Base-by-base conservation (phyloP, 2,113 vertebrate genomes). In the Oophaga pumilio region DNA sequence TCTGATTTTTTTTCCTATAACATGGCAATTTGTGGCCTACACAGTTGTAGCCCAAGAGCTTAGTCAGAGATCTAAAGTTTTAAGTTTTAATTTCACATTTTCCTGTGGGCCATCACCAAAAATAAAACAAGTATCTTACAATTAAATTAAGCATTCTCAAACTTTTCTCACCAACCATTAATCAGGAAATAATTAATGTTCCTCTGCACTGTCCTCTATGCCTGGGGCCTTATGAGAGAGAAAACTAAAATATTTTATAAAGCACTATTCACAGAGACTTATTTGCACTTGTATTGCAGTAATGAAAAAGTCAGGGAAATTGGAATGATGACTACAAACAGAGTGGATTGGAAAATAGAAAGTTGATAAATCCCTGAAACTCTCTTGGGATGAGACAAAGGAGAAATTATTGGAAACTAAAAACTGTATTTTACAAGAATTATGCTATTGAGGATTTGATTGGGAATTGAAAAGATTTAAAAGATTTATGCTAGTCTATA, bases 121-220 rank as follows among this genome's bases (percentile, higher is more conserved):
- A 43, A 62, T 59, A 62, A 82, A 82, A 82, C 59, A 82, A 64
- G 59, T n/a, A 2, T 14, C 20, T 82, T 50, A 64, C 26, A 80
- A 66, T 82, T 82, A 68, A 83, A 71, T 83, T 69, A 83, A 68
- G 33, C 50, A 50, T 66, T 52, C 33, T 24, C 13, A 68, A 83
- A 83, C 82, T 71, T 71, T 71, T 43, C n/a, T 26, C 50, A 71
- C 64, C 49, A 14, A 83, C 62, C 82, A 28, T n/a, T 83, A 83
- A 69, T 83, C 64, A 50, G 64, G 82, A 69, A 83, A 49, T 84
- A 71, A 84, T 84, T 84, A 69, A 57, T 84, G 24, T 84, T 84
- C n/a, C 49, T 24, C 66, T 33, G 22, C 66, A 28, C 62, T 73
- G 24, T 73, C 82, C 82, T 56, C 22, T 56, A n/a, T 28, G 82